These are phyloP conservation scores for Pangasius krempfi DNA, from an alignment of 2,797 vertebrate genomes.

Conservation along the genomic window DNA sequence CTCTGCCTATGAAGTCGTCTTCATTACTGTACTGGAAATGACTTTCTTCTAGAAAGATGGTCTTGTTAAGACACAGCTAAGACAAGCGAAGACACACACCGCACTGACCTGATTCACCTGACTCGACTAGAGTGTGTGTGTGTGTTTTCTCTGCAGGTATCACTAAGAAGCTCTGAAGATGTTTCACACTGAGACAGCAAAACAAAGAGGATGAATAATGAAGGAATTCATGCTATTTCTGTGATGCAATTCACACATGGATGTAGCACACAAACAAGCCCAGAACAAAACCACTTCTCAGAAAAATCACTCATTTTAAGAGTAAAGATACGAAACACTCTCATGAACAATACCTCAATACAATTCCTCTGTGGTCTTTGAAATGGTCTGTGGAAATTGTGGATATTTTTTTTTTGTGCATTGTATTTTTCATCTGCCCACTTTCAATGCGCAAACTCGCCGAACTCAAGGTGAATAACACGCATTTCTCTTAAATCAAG, in stretches of 20 bases:
- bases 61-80: conserved; percentile 4
- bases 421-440: not conserved
- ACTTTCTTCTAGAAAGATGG: not conserved
- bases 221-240: not conserved
- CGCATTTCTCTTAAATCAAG: not conserved
- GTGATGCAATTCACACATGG: conserved; percentile 4
- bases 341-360: not conserved
- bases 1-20: not conserved
- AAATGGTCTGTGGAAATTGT: not conserved
- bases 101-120: not conserved
- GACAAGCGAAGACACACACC: not conserved
- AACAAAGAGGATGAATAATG: conserved; percentile 35
- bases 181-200: conserved; percentile 15
- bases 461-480: not conserved
- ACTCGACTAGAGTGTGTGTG: not conserved
- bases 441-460: not conserved
- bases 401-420: not conserved
- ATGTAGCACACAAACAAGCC: not conserved
- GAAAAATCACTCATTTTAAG: not conserved
- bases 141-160: conserved; percentile 11
- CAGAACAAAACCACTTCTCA: not conserved
- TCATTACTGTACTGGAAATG: not conserved
- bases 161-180: not conserved
- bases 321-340: not conserved
- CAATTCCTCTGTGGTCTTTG: not conserved